Percentiles rank a stretch among this genome's conserved stretches.
Evolutionary conservation across 2,113 vertebrate genomes (phyloP).

Genomic region (Otis tarda): DNA sequence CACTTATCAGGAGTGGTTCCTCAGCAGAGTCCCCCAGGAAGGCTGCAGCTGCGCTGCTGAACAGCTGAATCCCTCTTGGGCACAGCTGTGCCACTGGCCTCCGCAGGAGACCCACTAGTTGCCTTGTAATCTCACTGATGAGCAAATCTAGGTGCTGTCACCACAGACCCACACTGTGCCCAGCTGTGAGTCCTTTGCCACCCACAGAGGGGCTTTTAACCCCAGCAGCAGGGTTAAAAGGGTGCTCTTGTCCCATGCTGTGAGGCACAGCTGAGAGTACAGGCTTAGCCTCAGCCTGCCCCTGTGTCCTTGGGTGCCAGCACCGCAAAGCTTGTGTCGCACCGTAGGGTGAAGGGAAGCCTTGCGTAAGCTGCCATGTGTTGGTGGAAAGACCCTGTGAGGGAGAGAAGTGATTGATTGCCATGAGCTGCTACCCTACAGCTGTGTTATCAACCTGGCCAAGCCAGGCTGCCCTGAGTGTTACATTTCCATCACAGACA

Average conservation of each 20-base stretch:
- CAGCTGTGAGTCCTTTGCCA: background rate
- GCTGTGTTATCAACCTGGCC: background rate
- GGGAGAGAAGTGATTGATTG: background rate
- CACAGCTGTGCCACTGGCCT: background rate
- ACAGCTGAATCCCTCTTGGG: background rate
- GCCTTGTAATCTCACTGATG: background rate
- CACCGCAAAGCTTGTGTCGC: rapidly evolving
- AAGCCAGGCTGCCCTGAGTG: background rate
- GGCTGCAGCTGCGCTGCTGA: background rate
- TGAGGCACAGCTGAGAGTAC: background rate
- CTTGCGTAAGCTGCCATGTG: rapidly evolving
- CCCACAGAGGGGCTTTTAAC: background rate
- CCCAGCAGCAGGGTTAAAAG: background rate
- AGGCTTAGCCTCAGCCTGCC: background rate
- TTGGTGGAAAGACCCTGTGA: background rate
- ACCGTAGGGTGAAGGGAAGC: rapidly evolving
- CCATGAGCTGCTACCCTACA: background rate
- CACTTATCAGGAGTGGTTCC: background rate
- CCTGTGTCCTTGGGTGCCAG: rapidly evolving
- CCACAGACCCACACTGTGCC: background rate
- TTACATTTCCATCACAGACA: background rate
- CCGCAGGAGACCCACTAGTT: background rate
- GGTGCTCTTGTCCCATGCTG: background rate
- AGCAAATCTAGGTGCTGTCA: background rate
- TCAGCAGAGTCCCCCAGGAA: background rate